A percentile compares a stretch with the other conserved stretches of the same genome.
Conservation (phyloP, 2,888 invertebrate genomes). For the Drosophila borealis region DNA sequence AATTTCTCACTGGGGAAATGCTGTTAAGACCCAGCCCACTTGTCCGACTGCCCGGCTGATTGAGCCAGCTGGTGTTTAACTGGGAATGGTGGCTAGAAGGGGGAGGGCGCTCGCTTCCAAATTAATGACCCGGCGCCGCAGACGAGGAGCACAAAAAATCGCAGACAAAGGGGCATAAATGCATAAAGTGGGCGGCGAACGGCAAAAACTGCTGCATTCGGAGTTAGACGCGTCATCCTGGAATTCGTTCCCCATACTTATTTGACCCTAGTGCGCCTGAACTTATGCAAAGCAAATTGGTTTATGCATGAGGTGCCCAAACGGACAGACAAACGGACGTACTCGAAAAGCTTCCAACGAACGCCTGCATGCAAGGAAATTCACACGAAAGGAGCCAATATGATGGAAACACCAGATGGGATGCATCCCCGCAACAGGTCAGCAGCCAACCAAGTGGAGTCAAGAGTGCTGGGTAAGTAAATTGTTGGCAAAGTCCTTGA, state of each 20-base stretch:
- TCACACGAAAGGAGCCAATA: conserved; percentile 56
- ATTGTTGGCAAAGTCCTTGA: conserved; percentile 77
- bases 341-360: conserved; percentile 14
- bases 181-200: conserved; percentile 62
- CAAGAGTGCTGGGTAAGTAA: conserved; percentile 66
- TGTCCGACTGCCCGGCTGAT: conserved; percentile 53
- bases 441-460: conserved; percentile 3
- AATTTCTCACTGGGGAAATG: conserved; percentile 82
- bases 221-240: conserved; percentile 35
- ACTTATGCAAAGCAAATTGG: conserved; percentile 76
- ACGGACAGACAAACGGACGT: conserved; percentile 40
- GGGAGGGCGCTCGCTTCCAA: conserved; percentile 53
- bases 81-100: not conserved
- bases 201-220: conserved; percentile 66
- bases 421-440: conserved; percentile 12
- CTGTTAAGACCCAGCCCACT: conserved; percentile 63
- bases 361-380: conserved; percentile 51
- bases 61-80: conserved; percentile 38
- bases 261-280: conserved; percentile 25
- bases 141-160: conserved; percentile 61
- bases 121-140: conserved; percentile 77
- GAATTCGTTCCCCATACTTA: conserved; percentile 13
- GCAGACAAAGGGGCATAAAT: conserved; percentile 79
- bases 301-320: conserved; percentile 71
- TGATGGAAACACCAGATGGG: conserved; percentile 51